Percentiles rank a stretch among this genome's conserved stretches.
Conservation (phyloP, 2,113 vertebrate species). For the Lycocorax pyrrhopterus region DNA sequence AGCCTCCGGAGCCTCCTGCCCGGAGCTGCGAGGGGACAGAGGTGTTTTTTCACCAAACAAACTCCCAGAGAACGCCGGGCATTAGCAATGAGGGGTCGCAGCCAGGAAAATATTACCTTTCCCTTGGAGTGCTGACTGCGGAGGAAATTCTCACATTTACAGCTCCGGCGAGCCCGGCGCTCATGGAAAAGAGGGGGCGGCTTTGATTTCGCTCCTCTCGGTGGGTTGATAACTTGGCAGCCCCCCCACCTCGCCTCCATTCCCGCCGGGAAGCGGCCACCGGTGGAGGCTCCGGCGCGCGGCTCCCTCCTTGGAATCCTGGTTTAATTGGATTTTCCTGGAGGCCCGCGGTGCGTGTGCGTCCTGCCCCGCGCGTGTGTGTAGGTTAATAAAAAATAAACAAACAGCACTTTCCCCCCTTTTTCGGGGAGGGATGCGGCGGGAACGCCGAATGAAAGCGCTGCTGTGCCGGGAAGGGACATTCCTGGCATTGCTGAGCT, state of each 20-base stretch:
- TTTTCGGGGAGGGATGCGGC: background rate
- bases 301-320: background rate
- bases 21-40: conserved; percentile 65
- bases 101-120: conserved; percentile 86
- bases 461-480: conserved; percentile 15
- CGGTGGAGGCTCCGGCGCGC: background rate
- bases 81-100: conserved; percentile 72
- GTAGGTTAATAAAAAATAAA: conserved; percentile 59
- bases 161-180: conserved; percentile 62
- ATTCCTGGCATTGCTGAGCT: conserved; percentile 61
- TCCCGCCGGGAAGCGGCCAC: background rate
- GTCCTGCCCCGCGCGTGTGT: background rate
- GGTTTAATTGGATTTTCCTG: conserved; percentile 24
- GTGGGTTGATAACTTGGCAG: background rate
- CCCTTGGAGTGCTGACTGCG: conserved; percentile 77
- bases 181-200: conserved; percentile 50
- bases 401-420: background rate
- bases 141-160: conserved; percentile 83
- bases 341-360: conserved; percentile 12
- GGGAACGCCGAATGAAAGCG: conserved; percentile 23
- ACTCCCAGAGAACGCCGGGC: conserved; percentile 59
- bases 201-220: background rate
- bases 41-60: conserved; percentile 82
- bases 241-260: background rate
- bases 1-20: conserved; percentile 22